These are phyloP conservation scores for Clistopyga incitator DNA, from an alignment of 2,888 invertebrate species.

Conservation along the genomic window DNA sequence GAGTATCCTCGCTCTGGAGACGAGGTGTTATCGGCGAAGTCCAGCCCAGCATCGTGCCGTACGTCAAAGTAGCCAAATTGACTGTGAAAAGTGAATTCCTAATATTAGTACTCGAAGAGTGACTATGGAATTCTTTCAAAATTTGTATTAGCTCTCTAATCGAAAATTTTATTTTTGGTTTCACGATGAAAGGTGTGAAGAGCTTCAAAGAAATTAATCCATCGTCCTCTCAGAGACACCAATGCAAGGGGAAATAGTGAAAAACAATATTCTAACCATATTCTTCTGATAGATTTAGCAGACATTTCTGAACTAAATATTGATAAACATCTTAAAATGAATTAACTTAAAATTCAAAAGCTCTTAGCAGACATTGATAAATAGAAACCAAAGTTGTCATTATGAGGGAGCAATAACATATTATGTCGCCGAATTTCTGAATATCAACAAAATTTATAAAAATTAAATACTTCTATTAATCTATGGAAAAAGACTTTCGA, in stretches of 20 bases:
- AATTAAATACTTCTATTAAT: not conserved
- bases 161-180: not conserved
- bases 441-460: not conserved
- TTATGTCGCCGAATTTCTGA: not conserved
- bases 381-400: not conserved
- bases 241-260: not conserved
- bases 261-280: not conserved
- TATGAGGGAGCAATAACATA: not conserved
- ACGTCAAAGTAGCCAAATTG: conserved; percentile 82
- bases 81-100: conserved; percentile 69
- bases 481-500: no score
- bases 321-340: no score
- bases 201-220: not conserved
- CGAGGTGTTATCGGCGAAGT: conserved; percentile 86
- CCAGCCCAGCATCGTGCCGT: conserved; percentile 86
- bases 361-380: not conserved
- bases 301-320: no score
- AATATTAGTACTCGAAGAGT: not conserved
- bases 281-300: no score
- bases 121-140: not conserved
- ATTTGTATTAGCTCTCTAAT: conserved; percentile 8
- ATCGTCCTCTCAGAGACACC: not conserved
- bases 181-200: not conserved
- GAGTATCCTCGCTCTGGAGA: conserved; percentile 83
- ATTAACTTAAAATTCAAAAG: not conserved